phyloP scores from a whole-genome alignment of 2,113 vertebrate genomes.

The Furnarius figulus region DNA sequence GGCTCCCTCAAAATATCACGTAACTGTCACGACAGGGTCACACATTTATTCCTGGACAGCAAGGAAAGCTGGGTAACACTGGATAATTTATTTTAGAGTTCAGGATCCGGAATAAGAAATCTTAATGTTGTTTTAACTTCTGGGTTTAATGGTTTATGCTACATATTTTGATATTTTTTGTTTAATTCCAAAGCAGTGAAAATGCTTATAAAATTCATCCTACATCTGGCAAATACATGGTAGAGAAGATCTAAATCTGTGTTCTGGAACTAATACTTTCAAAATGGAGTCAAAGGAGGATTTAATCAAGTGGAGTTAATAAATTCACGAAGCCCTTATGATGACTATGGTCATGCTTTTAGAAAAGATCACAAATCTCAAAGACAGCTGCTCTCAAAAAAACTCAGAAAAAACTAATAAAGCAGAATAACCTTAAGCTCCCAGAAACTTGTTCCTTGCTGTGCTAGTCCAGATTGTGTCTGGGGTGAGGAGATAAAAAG shows the following conservation, averaged over 20 bases:
- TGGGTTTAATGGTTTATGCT: neutral
- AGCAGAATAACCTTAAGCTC: neutral
- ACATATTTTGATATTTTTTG: neutral
- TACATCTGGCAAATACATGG: neutral
- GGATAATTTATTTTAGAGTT: neutral
- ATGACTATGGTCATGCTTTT: neutral
- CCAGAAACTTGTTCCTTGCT: constrained; percentile 12
- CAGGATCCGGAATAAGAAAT: neutral
- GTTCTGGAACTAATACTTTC: constrained; percentile 5
- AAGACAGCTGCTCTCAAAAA: neutral
- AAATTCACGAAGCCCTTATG: constrained; percentile 13
- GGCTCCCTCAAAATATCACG: neutral
- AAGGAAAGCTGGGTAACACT: neutral
- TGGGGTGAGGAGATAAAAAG: constrained; percentile 15
- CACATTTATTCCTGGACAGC: neutral
- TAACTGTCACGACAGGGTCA: neutral
- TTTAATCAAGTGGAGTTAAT: constrained; percentile 29
- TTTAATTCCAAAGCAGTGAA: neutral
- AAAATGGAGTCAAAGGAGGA: constrained; percentile 2
- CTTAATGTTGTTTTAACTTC: neutral
- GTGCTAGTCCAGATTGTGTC: constrained; percentile 19
- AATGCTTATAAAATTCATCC: neutral
- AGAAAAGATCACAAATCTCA: constrained; percentile 14
- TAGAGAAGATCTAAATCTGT: neutral
- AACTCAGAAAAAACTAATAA: neutral